Base-by-base conservation (phyloP, 2,888 invertebrate species). In the Drosophila stalkeri region DNA sequence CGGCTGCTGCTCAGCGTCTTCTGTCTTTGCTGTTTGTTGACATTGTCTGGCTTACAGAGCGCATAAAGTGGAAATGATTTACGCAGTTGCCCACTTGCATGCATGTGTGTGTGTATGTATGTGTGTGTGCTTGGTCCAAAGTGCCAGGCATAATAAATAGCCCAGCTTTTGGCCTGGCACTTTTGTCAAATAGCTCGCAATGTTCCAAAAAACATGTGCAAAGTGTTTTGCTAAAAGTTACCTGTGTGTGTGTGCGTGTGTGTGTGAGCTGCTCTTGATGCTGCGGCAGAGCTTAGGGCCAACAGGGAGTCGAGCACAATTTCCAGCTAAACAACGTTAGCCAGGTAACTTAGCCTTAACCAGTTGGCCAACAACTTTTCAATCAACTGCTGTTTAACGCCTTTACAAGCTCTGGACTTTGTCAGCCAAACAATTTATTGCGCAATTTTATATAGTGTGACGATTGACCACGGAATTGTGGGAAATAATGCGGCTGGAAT, bases 1-100 rank as follows among this genome's bases (percentile, higher is more conserved):
- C 35, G 16, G 3, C 46, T 46, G 18, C 59, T 31, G 27, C 41
- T 47, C 39, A 54, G 55, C 68, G 31, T 65, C 60, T 77, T 52
- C 66, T 67, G 81, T 63, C 77, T 82, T 73, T 88, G 82, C 86
- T 88, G 85, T 84, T 86, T 89, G 89, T 89, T 86, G 86, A 86
- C 89, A 89, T 86, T 89, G 89, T 84, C 86, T 82, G 82, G 89
- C 86, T 86, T 86, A 86, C 75, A 84, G 82, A 77, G 79, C 81
- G 89, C 86, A 86, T 86, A 86, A 81, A 86, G 89, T 84, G 85
- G 89, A 86, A 86, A 86, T 89, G 86, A 86, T 86, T 89, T 89
- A 86, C 86, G 87, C 86, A 86, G 85, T 89, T 73, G 66, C 61
- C 73, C 69, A 71, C 81, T 75, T 74, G 75, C 69, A 66, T 64